These are phyloP conservation scores for Stenodera caucasica DNA, from an alignment of 2,888 invertebrate genomes.

Conservation along the genomic window DNA sequence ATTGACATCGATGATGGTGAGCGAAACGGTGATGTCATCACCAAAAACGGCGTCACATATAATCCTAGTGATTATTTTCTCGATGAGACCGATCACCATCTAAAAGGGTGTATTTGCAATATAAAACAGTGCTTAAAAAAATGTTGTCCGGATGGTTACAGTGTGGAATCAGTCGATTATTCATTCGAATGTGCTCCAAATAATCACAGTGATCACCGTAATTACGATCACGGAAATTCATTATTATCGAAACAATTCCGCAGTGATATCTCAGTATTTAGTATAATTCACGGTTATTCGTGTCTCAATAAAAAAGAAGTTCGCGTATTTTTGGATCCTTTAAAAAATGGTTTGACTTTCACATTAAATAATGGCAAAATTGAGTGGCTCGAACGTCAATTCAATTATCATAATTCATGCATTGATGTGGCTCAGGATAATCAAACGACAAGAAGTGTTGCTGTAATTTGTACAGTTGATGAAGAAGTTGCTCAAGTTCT, in stretches of 20 bases:
- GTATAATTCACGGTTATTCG: constrained; percentile 18
- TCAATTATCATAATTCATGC: constrained; percentile 18
- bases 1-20: constrained; percentile 6
- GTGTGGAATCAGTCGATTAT: not conserved
- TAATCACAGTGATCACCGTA: not conserved
- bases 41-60: constrained; percentile 17
- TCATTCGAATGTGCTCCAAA: not conserved
- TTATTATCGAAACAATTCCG: not conserved
- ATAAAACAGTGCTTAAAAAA: constrained; percentile 33
- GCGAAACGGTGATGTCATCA: constrained; percentile 2
- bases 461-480: constrained; percentile 10
- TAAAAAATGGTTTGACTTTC: constrained; percentile 1
- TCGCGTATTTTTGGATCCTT: constrained; percentile 9
- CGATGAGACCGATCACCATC: not conserved
- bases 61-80: constrained; percentile 13
- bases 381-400: constrained; percentile 12
- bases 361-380: constrained; percentile 10
- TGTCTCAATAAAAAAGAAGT: constrained; percentile 8
- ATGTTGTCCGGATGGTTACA: constrained; percentile 30
- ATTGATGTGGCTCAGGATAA: constrained; percentile 10
- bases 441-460: not conserved
- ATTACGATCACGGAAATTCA: not conserved
- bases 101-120: constrained; percentile 30
- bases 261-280: not conserved
- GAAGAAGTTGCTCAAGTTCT: constrained; percentile 12